Base-by-base conservation (phyloP, 2,113 vertebrate species). In the Bagarius yarrelli region DNA sequence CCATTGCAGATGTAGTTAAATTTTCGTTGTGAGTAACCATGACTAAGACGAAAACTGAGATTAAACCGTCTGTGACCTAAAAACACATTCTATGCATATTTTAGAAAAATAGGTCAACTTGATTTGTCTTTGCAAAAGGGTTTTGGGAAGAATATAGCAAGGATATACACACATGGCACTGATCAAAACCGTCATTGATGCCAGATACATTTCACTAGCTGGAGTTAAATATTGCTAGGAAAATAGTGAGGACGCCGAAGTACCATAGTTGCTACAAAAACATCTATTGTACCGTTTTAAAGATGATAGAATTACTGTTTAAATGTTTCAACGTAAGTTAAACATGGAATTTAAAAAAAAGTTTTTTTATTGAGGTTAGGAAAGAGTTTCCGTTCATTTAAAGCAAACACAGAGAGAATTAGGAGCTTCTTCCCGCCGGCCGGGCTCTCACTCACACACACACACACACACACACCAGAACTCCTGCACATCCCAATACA, bases 171-270 rank as follows among this genome's bases (percentile, higher is more conserved):
- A 84, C 75, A 5, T 36, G 1, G n/a, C 74, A 30, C 47, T 85
- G 70, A 55, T 83, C n/a, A 9, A 76, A 84, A 78, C 83, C 85
- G 67, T 19, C 87, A 19, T 64, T 83, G 77, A 83, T 72, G 32
- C 81, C 47, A 47, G 44, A 47, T 6, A 78, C 77, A 57, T 75
- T 80, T 78, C 83, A 83, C 40, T 85, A 72, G 21, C 70, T 74
- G 2, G 61, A 40, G 1, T 84, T 64, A 18, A 71, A 47, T 6
- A 1, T 47, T 47, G 44, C 9, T n/a, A 69, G 40, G 14, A 0
- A 16, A 32, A 34, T 30, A 6, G 25, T 61, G 60, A 71, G 67
- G 47, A 30, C 69, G 60, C 23, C 53, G 30, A 70, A 70, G 5
- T 25, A 60, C 23, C 15, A 69, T 11, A 63, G 25, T 69, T 9